Evolutionary conservation across 2,797 vertebrate species (phyloP), one percentile per base, ranked within the genome.

Genomic region (Gambelia wislizenii): DNA sequence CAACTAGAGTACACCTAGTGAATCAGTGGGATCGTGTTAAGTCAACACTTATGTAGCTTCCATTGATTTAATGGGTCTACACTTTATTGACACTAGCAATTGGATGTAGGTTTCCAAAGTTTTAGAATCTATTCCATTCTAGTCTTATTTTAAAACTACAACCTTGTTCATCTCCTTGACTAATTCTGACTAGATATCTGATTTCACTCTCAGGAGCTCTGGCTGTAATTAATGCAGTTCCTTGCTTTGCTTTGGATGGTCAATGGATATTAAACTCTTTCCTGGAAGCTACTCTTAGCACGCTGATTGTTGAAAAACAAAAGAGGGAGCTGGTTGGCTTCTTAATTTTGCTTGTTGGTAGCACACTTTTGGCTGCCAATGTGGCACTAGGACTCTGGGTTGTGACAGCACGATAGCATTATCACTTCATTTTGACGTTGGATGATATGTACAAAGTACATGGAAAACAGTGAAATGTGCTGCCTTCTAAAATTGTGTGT

Each of bases 191-290:
- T 96, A 99, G 99, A 95, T 99, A 99, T 44, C 94, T 99, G 81
- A 98, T 99, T 90, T 99, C 99, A 64, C 97, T 99, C 1, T 99
- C 99, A 0, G 99, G 99, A 42, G 99, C 99, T 0, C 94, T 99
- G 90, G 99, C 98, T 3, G 98, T 99, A 79, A 98, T 99, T 83
- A 99, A 99, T 94, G 98, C 99, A 0, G 99, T 99, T 52, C 99
- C 99, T 12, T 99, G 99, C 96, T 99, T 99, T 0, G 98, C 99
- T 44, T 97, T 99, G 92, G 99, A 99, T 70, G 99, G 99, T 25
- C 99, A 99, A 93, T 99, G 99, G 99, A 99, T 99, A 97, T 97
- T 99, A 91, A 98, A 98, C 91, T 98, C 99, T 2, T 98, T 99
- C 93, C 95, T 99, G 95, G 99, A 99, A 97, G 98, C 98, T 88